Evolutionary conservation across 92 coral and sea anemone species (phyloP), one percentile per base, ranked within the genome.

Genomic region (Epizoanthus scotinus): DNA sequence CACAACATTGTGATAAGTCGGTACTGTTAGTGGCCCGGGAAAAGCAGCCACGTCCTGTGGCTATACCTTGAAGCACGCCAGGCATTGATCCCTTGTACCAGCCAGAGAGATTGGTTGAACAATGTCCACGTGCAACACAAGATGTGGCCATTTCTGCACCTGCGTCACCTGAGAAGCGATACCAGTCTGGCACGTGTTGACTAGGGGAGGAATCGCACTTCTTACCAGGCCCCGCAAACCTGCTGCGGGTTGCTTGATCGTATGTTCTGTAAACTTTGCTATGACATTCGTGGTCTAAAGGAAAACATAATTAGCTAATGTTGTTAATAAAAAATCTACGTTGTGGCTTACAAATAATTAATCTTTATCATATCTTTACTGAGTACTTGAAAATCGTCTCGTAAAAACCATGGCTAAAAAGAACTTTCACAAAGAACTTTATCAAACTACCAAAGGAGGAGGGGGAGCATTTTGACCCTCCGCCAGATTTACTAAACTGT

Each of bases 191-290:
- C 49, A 26, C 64, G 44, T 73, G 77, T 6, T 71, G 26, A 3
- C 34, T 50, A 58, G 42, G 10, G 24, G 47, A 73, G 26, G 22
- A 57, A 54, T 73, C 78, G 9, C 78, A 73, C 12, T 52, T 31
- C 19, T 55, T 73, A 73, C 78, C 78, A 15, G 63, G 12, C 22
- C 78, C 78, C 8, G 40, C 22, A 19, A 73, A 19, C 3, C 78
- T 62, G 36, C 78, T 73, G 64, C 78, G 78, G 78, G 55, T 49
- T 73, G 47, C 50, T 7, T 31, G 31, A 26, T 55, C 36, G 53
- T 73, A 73, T 40, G 64, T 28, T 54, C 21, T 73, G 78, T 73
- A 73, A 17, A 73, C 63, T 54, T 73, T 55, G 27, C 78, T 73
- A 29, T 73, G 63, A 15, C 78, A 73, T 54, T 73, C 78, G 28